These are phyloP conservation scores for Solenopsis fugax DNA, from an alignment of 1,140 invertebrate genomes.

Conservation along the genomic window DNA sequence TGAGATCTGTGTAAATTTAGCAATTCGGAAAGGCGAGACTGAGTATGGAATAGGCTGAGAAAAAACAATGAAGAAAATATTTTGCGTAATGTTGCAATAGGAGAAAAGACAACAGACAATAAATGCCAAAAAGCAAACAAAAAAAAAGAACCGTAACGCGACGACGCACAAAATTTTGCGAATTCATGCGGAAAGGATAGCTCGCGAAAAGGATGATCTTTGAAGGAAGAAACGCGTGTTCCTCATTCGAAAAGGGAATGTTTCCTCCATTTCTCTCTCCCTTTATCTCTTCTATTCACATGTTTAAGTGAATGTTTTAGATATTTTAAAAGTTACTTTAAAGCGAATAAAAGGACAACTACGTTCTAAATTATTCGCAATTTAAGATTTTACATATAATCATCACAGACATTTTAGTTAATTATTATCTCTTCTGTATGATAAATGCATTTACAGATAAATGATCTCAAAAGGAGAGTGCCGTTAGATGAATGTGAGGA, in stretches of 20 bases:
- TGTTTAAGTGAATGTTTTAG: not conserved
- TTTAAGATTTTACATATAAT: not conserved
- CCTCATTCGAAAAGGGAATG: not conserved
- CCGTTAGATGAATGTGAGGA: not conserved
- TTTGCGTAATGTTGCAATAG: not conserved
- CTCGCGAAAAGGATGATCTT: slow-evolving; percentile 51
- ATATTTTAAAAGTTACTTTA: not conserved
- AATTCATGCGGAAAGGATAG: slow-evolving; percentile 33
- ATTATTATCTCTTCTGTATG: not conserved
- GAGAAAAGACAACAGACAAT: slow-evolving; percentile 39
- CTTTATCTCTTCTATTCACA: not conserved
- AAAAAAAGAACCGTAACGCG: slow-evolving; percentile 57
- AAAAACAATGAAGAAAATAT: slow-evolving; percentile 10
- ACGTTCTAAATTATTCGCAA: not conserved
- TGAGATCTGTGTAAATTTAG: slow-evolving; percentile 55
- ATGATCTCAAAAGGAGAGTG: not conserved
- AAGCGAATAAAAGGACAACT: slow-evolving; percentile 9
- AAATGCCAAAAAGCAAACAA: slow-evolving; percentile 23
- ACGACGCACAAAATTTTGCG: slow-evolving; percentile 54
- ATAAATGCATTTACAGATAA: not conserved
- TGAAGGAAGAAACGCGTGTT: slow-evolving; percentile 58
- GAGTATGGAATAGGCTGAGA: slow-evolving; percentile 29
- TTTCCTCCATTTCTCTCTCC: not conserved
- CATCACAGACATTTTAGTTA: not conserved
- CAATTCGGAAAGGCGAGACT: slow-evolving; percentile 59